A percentile compares a stretch with the other conserved stretches of the same genome.
Evolutionary conservation across 2,888 invertebrate genomes (phyloP).

Genomic region (Microchrysa polita): DNA sequence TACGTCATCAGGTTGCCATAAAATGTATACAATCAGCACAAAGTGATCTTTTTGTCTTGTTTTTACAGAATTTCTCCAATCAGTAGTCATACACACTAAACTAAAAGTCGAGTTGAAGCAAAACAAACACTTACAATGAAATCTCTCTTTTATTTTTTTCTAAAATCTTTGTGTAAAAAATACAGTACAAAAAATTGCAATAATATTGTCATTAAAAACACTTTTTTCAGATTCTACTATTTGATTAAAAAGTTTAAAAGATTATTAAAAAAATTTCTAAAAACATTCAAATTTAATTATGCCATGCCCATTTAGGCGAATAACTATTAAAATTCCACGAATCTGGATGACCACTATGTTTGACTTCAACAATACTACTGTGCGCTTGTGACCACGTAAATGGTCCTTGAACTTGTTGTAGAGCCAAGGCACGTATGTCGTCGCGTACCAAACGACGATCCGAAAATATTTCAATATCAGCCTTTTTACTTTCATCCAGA

Average conservation of each 20-base stretch:
- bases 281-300: constrained; percentile 46
- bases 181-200: neutral
- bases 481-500: constrained; percentile 49
- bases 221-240: neutral
- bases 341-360: constrained; percentile 63
- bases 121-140: constrained; percentile 23
- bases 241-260: neutral
- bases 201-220: neutral
- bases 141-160: constrained; percentile 28
- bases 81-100: too few species aligned
- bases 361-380: constrained; percentile 54
- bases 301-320: constrained; percentile 63
- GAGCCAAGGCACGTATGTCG: constrained; percentile 61
- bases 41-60: too few species aligned
- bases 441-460: constrained; percentile 61
- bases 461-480: constrained; percentile 60
- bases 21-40: too few species aligned
- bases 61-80: too few species aligned
- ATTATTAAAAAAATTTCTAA: neutral
- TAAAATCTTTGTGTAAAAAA: constrained; percentile 32
- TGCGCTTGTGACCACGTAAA: constrained; percentile 61
- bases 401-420: constrained; percentile 56
- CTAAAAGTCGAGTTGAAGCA: too few species aligned
- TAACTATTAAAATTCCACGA: constrained; percentile 62
- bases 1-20: too few species aligned